Conservation (phyloP, 2,797 vertebrate species). For the Typhlichthys eigenmanni region DNA sequence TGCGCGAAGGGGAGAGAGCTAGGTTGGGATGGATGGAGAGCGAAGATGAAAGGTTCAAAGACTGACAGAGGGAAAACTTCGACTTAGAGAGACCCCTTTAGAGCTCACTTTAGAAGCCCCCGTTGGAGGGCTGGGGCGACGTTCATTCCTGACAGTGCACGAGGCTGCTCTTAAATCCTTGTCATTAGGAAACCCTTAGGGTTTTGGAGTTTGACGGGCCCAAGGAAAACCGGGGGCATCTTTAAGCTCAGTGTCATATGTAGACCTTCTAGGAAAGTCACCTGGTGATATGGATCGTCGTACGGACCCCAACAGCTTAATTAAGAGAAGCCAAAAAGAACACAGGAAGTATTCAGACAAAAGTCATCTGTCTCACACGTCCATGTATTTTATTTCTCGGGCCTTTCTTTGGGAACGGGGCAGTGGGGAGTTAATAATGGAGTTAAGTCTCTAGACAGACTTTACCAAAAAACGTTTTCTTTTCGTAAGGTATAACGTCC, state of each 20-base stretch:
- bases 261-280: conserved; percentile 17
- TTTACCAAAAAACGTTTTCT: no score
- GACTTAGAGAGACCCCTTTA: not conserved
- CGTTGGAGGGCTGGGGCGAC: not conserved
- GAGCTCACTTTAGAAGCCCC: conserved; percentile 13
- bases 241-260: conserved; percentile 15
- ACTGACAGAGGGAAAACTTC: not conserved
- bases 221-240: not conserved
- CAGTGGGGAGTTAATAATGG: no score
- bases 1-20: conserved; percentile 1
- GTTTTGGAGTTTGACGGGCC: not conserved
- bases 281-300: conserved; percentile 4
- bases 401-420: no score
- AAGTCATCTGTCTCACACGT: no score
- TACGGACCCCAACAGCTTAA: not conserved
- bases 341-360: no score
- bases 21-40: conserved; percentile 15
- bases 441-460: no score
- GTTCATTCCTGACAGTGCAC: not conserved
- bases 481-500: no score
- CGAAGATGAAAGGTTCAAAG: conserved; percentile 15
- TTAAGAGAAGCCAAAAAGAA: no score
- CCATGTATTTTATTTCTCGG: no score
- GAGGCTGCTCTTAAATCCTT: conserved; percentile 7
- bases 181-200: conserved; percentile 8